Evolutionary conservation across 2,113 vertebrate species (phyloP).

Genomic region (Trichechus manatus): DNA sequence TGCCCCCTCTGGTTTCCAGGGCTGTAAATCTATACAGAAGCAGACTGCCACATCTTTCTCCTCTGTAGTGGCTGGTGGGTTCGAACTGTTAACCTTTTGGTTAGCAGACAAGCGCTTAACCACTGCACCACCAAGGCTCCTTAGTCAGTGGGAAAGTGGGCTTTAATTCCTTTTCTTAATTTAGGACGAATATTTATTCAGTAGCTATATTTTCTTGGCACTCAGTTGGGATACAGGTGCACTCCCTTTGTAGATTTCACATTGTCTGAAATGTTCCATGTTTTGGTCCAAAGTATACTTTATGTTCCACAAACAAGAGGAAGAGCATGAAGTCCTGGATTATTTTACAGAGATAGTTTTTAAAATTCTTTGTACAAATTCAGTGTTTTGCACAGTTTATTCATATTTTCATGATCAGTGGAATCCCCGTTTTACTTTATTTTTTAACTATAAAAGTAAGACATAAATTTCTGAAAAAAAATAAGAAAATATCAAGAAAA

Average conservation of each 20-base stretch:
- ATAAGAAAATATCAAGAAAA: constrained; percentile 32
- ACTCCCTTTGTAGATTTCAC: constrained; percentile 75
- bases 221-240: constrained; percentile 73
- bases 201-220: constrained; percentile 58
- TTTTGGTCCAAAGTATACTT: constrained; percentile 80
- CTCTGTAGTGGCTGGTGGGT: not conserved
- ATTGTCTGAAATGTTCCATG: constrained; percentile 79
- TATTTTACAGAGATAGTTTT: constrained; percentile 46
- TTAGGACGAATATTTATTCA: constrained; percentile 65
- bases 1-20: not conserved
- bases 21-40: not conserved
- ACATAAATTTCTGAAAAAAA: constrained; percentile 46
- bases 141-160: not conserved
- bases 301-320: constrained; percentile 65
- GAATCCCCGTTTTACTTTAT: not conserved
- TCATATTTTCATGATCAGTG: not conserved
- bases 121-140: not conserved
- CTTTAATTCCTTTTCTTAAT: constrained; percentile 50
- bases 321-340: constrained; percentile 54
- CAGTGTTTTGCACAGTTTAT: not conserved
- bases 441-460: constrained; percentile 6
- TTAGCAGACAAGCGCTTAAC: not conserved
- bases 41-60: not conserved
- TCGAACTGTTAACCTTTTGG: not conserved
- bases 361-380: not conserved